Base-by-base conservation (phyloP, 2,113 vertebrate genomes). In the Perca fluviatilis region DNA sequence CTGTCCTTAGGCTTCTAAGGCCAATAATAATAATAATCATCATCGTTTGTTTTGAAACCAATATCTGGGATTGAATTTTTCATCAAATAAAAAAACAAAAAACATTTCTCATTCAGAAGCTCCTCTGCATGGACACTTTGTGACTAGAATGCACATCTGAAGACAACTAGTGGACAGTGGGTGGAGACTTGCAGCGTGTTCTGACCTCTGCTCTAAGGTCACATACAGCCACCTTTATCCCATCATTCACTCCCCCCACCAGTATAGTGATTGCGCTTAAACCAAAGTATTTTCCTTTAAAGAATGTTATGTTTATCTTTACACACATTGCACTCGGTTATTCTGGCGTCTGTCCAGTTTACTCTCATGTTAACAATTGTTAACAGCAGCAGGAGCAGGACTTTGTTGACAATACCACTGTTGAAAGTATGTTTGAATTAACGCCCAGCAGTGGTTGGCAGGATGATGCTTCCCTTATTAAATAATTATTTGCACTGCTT, bases 391-490 rank as follows among this genome's bases (percentile, higher is more conserved):
- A 43, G 40, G 11, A 76, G 57, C 21, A 64, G 13, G 51, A 51
- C 30, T 53, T 43, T 58, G 49, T 51, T 62, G 33, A 49, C n/a
- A 36, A 56, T 19, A 58, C n/a, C 21, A 50, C 4, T 23, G 50
- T 50, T 49, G 25, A 36, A 50, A 69, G 57, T 11, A 62, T 69
- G 54, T 25, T 58, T 58, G 11, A 58, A 56, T 76, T 13, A 71
- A 64, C 1, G 3, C 14, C 3, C 12, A 58, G 21, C 4, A 61
- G 18, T 18, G 33, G 2, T 25, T 80, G 49, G 4, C 11, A 43
- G 40, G 36, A 25, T 3, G 2, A 3, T 27, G 19, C 15, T 36
- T 15, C 54, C 3, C 8, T 9, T 9, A 6, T 27, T 33, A 27
- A 8, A 63, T 9, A 16, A 53, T n/a, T 62, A 12, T 56, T 70